Base-by-base conservation (phyloP, 2,888 invertebrate genomes). In the Camponotus fellah region DNA sequence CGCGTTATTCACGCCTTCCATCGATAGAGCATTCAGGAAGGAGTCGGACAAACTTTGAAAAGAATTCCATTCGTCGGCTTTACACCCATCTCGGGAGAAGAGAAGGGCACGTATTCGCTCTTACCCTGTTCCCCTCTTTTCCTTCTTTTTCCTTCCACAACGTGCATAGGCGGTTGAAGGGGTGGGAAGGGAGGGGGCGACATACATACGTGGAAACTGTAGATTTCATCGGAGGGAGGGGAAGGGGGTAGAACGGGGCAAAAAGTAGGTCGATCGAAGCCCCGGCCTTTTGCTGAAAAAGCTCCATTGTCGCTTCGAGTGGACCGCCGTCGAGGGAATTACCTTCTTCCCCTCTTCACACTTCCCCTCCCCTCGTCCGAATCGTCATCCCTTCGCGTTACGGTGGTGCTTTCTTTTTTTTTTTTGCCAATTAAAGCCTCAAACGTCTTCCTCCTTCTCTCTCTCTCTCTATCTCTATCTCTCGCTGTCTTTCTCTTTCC, bases 221-320 rank as follows among this genome's bases (percentile, higher is more conserved):
- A 86, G 86, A 85, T 85, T 75, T 86, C 86, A 82, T 82, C 83
- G 17, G 2, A 6, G 6, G 0, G 6, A 8, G 2, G 65, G 71
- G 17, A 17, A 0, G 2, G n/a, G 2, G 65, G 71, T 72, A 71
- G 62, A 58, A 68, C 66, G 64, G 53, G n/a, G n/a, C 53, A 53
- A 83, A 85, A 89, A 86, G 64, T 89, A 82, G 88, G 86, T 89
- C 88, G 82, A 89, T 89, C 89, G 86, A 89, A 89, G 83, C 66
- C 66, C 72, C 62, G 72, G 84, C 64, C 84, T 88, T 76, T 68
- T 72, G 82, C 72, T 76, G 84, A 83, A 89, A 89, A 89, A 89
- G 86, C 53, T 88, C 85, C 83, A 88, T 88, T 87, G 88, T 88
- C 87, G 80, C 76, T 65, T 83, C 79, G 81, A 88, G 87, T 89